A percentile compares a stretch with the other conserved stretches of the same genome.
phyloP scores from a whole-genome alignment of 2,888 invertebrate genomes.

The Acleris literana region DNA sequence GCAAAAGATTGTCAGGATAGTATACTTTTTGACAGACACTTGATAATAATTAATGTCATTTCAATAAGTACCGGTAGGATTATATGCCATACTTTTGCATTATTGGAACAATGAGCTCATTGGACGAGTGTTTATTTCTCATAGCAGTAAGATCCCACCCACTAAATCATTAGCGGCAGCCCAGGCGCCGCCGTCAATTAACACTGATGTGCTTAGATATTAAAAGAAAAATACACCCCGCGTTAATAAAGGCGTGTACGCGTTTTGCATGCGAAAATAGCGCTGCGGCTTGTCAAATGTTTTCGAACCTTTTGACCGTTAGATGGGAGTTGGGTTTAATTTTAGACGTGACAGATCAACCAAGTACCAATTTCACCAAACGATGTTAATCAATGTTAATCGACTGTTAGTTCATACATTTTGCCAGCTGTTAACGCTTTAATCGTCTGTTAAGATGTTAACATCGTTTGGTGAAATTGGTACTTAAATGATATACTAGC shows the following conservation, averaged over 20 bases:
- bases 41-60: too few species aligned
- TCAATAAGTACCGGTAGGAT: too few species aligned
- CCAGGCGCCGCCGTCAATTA: slow-evolving; percentile 62
- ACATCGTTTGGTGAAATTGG: too few species aligned
- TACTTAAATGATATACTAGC: slow-evolving; percentile 24
- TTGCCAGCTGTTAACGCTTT: too few species aligned
- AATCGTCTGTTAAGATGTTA: too few species aligned
- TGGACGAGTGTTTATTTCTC: slow-evolving; percentile 9
- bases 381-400: too few species aligned
- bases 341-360: slow-evolving; percentile 63
- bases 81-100: too few species aligned
- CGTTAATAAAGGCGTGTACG: slow-evolving; percentile 69
- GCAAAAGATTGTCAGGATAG: too few species aligned
- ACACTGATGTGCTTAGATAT: slow-evolving; percentile 45
- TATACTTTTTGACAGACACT: too few species aligned
- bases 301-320: slow-evolving; percentile 50
- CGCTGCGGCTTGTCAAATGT: slow-evolving; percentile 65
- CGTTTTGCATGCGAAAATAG: slow-evolving; percentile 60
- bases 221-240: slow-evolving; percentile 55
- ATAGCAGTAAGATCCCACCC: background rate
- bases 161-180: slow-evolving; percentile 44
- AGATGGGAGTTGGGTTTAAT: slow-evolving; percentile 56
- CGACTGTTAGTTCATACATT: too few species aligned
- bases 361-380: too few species aligned
- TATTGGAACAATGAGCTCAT: slow-evolving; percentile 18